Base-by-base conservation (phyloP, 1,140 invertebrate species). In the Euborellia annulipes region DNA sequence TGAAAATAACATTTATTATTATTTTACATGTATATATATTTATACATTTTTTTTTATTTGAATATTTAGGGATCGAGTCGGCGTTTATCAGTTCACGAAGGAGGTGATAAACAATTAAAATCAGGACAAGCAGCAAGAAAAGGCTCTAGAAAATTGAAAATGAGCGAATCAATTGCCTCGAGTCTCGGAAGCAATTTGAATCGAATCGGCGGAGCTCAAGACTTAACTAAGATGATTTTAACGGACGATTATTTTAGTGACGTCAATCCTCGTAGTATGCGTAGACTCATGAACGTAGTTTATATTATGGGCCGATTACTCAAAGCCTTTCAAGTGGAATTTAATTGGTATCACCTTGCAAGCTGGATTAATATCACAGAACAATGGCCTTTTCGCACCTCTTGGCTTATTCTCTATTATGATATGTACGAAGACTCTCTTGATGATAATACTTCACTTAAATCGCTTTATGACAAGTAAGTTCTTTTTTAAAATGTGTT, bases 301-400 rank as follows among this genome's bases (percentile, higher is more conserved):
- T 94, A 95, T 56, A 81, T 97, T 16, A 95, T 90, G 83, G 91
- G 92, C 45, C 80, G 94, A 36, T 70, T 98, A 47, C 66, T 98
- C 49, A 91, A 97, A 72, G 89, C 94, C 55, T 97, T 97, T 71
- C 90, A 95, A 66, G 90, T 98, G 50, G 94, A 98, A 60, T 98
- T 98, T 64, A 95, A 92, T 64, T 98, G 94, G 94, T 91, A 95
- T 64, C 83, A 92, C 52, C 68, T 97, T 50, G 88, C 90, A 41
- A 88, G 85, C 42, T 98, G 93, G 93, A 85, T 97, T 39, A 98
- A 98, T 62, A 81, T 98, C 23, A 95, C 92, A 0, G 95, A 98
- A 63, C 94, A 98, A 62, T 98, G 94, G 94, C 93, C 94, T 0
- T 91, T 93, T 62, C 71, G 92, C 45, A 89, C 91, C 9, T 95